These are phyloP conservation scores for Microctonus brassicae DNA, from an alignment of 2,888 invertebrate species.

Conservation along the genomic window DNA sequence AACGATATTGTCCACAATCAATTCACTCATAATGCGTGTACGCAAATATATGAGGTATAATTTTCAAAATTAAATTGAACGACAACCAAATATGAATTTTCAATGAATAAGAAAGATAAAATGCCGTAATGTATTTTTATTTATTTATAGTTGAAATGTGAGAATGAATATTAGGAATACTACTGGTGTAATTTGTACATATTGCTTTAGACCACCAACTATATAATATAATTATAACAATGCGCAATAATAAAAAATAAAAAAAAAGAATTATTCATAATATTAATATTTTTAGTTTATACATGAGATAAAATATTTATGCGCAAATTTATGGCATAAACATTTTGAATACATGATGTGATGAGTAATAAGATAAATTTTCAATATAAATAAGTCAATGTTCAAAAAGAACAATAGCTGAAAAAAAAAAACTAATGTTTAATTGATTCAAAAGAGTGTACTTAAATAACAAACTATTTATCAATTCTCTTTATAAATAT, in stretches of 20 bases:
- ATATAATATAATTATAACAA: background rate
- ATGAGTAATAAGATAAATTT: background rate
- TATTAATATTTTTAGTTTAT: background rate
- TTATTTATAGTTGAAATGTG: background rate
- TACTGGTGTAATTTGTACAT: background rate
- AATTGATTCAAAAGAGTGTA: background rate
- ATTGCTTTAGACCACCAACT: background rate
- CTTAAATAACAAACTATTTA: background rate
- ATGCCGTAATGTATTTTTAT: background rate
- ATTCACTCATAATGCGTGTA: background rate
- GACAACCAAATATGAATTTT: background rate
- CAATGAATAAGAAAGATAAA: background rate
- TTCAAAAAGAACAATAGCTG: background rate
- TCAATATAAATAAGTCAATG: background rate
- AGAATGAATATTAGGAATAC: background rate
- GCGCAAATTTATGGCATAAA: background rate
- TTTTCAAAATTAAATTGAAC: background rate
- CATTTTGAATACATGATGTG: background rate
- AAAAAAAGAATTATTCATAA: background rate
- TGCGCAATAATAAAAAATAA: background rate
- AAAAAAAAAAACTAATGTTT: background rate
- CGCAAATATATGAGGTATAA: background rate
- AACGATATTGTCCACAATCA: background rate
- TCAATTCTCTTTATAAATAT: too few relatives aligned
- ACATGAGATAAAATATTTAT: background rate